These are phyloP conservation scores for Lanius collurio DNA, from an alignment of 2,113 vertebrate genomes.

Conservation along the genomic window DNA sequence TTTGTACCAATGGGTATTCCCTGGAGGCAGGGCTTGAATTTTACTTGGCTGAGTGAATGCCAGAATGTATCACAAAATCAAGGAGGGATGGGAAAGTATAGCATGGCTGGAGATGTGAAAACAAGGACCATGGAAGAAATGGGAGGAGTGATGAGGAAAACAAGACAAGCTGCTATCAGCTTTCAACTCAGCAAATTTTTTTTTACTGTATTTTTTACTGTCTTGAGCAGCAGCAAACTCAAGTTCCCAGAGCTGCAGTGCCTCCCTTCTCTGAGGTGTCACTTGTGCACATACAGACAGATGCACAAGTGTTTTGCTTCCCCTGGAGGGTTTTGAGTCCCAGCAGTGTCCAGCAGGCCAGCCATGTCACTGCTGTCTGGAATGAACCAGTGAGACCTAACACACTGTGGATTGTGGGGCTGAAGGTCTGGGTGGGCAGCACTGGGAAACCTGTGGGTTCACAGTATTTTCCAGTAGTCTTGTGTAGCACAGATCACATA, in stretches of 20 bases:
- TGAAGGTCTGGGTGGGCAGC: background rate
- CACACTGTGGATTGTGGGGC: rapidly evolving
- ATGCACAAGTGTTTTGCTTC: background rate
- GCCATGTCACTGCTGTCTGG: background rate
- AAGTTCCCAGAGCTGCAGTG: background rate
- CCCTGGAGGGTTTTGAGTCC: background rate
- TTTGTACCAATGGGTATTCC: background rate
- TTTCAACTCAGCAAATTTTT: background rate
- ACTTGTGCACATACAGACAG: rapidly evolving
- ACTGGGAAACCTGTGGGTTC: background rate
- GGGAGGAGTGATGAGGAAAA: background rate
- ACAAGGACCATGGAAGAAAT: background rate
- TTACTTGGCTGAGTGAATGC: background rate
- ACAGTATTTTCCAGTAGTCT: background rate
- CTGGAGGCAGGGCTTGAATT: background rate
- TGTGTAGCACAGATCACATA: background rate
- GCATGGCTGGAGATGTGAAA: background rate
- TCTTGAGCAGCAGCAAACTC: background rate
- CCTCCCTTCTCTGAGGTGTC: background rate
- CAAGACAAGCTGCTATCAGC: background rate
- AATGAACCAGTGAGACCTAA: background rate
- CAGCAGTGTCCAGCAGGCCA: background rate
- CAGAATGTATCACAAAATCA: background rate
- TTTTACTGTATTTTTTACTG: background rate
- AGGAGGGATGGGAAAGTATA: background rate